These are phyloP conservation scores for Butorides virescens DNA, from an alignment of 2,113 vertebrate species.

Conservation along the genomic window DNA sequence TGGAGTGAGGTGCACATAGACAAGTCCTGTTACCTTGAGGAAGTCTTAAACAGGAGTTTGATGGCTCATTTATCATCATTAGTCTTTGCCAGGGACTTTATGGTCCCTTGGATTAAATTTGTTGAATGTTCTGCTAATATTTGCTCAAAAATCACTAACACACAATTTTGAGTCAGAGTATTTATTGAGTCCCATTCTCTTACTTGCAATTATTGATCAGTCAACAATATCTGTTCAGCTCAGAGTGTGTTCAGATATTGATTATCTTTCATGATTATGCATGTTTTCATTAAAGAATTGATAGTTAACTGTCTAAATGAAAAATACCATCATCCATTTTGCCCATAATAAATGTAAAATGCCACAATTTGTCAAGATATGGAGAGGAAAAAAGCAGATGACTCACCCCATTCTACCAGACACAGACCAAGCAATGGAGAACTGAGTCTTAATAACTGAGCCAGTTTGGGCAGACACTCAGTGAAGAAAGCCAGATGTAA, in stretches of 20 bases:
- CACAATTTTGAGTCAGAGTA: neutral
- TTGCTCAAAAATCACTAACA: neutral
- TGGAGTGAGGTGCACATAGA: rapidly evolving
- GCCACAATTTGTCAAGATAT: neutral
- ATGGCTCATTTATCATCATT: neutral
- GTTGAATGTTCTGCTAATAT: neutral
- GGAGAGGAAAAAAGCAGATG: neutral
- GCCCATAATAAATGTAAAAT: neutral
- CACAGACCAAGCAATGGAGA: neutral
- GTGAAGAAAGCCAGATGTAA: neutral
- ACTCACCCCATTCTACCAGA: neutral
- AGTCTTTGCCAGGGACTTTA: neutral
- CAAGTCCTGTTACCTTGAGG: neutral
- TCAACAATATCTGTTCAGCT: neutral
- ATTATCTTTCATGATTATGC: neutral
- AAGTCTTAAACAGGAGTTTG: neutral
- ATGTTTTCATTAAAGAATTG: neutral
- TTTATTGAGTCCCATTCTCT: neutral
- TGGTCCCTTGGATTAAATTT: neutral
- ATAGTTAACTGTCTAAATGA: neutral
- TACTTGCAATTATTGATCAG: neutral
- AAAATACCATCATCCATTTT: neutral
- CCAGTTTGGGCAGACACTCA: neutral
- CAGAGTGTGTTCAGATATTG: neutral
- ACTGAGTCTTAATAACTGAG: neutral